A percentile compares a stretch with the other conserved stretches of the same genome.
Conservation (phyloP, 2,113 vertebrate species). For the Mormoops blainvillei region DNA sequence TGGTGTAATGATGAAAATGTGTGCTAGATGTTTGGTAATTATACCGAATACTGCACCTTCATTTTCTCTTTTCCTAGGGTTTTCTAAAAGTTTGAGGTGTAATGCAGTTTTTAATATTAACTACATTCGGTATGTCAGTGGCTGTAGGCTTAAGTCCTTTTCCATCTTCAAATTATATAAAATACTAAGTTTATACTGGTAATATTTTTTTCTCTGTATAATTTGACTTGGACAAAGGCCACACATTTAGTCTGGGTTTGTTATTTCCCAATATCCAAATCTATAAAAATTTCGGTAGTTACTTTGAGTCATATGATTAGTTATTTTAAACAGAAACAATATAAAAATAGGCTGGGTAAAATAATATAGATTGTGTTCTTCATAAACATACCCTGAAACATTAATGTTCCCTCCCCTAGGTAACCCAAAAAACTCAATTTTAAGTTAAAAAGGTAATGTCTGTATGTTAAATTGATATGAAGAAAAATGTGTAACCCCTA, state of each 20-base stretch:
- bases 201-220: not conserved
- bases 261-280: not conserved
- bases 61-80: not conserved
- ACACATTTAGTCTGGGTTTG: not conserved
- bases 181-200: not conserved
- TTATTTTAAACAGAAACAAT: not conserved
- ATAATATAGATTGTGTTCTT: not conserved
- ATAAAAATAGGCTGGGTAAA: not conserved
- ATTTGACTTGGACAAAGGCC: not conserved
- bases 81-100: not conserved
- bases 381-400: not conserved
- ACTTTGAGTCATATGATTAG: not conserved
- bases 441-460: not conserved
- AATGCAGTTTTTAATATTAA: not conserved
- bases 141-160: not conserved
- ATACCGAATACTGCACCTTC: not conserved
- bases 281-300: not conserved
- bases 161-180: not conserved
- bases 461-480: not conserved
- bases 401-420: not conserved
- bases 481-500: not conserved
- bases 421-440: not conserved
- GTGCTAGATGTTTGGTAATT: not conserved
- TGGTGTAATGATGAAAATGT: too few species aligned
- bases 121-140: not conserved